Evolutionary conservation across 1,140 invertebrate species (phyloP), one percentile per base, ranked within the genome.

Genomic region (Ridgeia piscesae): DNA sequence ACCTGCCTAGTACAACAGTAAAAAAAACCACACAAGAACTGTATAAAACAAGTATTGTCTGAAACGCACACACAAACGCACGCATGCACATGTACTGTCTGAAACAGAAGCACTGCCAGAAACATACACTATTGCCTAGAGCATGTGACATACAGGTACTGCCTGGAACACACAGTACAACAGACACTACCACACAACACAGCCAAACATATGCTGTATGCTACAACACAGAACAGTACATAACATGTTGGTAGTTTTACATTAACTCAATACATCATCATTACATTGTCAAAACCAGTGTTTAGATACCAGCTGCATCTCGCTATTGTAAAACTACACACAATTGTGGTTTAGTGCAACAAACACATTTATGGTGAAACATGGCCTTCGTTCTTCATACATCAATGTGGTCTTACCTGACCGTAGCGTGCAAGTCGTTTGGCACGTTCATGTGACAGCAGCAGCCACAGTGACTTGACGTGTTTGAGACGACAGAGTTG

Each of bases 391-490:
- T 77, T 31, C 6, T 77, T 77, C 27, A 1, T 77, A 77, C 11
- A 77, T 77, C 8, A 77, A 91, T 92, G 33, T 88, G 88, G 58
- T 11, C 91, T 92, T 89, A 92, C 92, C 92, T 93, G 92, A 8
- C 77, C 89, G 21, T 35, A 8, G 34, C 90, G 21, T 9, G 88
- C 90, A 8, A 94, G 92, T 42, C 92, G 91, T 91, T 92, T 92
- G 34, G 93, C 93, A 92, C 94, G 93, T 89, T 94, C 93, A 50
- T 93, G 91, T 31, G 93, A 93, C 35, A 95, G 92, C 34, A 94
- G 50, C 14, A 95, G 91, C 94, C 94, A 95, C 77, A 95, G 92
- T 42, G 93, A 94, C 92, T 94, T 93, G 27, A 93, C 92, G 92
- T 95, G 94, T 88, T 93, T 93, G 91, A 94, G 93, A 33, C 88